A percentile compares a stretch with the other conserved stretches of the same genome.
phyloP scores from a whole-genome alignment of 2,113 vertebrate genomes.

The Chloropsis hardwickii region DNA sequence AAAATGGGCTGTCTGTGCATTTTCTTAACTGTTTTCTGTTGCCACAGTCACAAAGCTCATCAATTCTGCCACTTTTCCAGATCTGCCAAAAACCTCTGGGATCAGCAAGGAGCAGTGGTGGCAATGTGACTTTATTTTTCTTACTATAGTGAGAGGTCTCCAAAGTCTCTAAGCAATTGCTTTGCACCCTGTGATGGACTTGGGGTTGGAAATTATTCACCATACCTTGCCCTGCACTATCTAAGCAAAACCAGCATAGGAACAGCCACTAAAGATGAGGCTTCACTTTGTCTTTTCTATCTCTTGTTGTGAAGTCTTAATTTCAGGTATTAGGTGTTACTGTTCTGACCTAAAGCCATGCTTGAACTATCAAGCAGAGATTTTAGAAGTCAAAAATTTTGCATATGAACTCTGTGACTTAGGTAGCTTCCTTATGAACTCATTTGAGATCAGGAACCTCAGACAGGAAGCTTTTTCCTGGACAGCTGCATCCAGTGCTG shows the following conservation, averaged over 20 bases:
- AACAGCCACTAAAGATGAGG: neutral
- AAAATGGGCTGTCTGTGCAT: neutral
- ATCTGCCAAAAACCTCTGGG: conserved; percentile 55
- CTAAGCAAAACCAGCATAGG: neutral
- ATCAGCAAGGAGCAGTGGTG: conserved; percentile 7
- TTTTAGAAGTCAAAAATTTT: neutral
- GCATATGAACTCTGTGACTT: neutral
- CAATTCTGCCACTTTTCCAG: conserved; percentile 19
- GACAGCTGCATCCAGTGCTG: neutral
- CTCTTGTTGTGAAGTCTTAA: neutral
- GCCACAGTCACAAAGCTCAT: neutral
- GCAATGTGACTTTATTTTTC: neutral
- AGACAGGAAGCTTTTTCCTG: neutral
- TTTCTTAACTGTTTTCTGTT: neutral
- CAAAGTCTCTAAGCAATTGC: neutral
- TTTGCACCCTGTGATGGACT: neutral
- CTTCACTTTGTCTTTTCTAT: neutral
- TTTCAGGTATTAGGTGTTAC: neutral
- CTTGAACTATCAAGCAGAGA: neutral
- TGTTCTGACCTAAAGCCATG: neutral
- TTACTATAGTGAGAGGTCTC: neutral
- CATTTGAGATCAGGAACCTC: neutral
- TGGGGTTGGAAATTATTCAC: neutral
- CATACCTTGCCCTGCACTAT: neutral
- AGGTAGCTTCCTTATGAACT: neutral